Percentiles rank a stretch among this genome's conserved stretches.
Conservation (phyloP, 2,888 invertebrate species). For the Miltochrista miniata region DNA sequence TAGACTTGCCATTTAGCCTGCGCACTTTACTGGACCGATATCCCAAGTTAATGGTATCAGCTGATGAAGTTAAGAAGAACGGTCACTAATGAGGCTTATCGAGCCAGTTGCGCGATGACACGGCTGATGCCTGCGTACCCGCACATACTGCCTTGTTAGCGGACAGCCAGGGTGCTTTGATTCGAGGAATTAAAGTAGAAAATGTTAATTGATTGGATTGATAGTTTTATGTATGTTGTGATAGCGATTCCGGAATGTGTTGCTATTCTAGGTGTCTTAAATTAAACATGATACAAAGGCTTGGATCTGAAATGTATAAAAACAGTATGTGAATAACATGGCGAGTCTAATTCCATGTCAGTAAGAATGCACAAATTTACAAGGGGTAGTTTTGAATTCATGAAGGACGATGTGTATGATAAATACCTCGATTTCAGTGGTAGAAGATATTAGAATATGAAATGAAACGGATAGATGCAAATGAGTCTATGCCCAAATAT, state of each 20-base stretch:
- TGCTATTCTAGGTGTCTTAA: neutral
- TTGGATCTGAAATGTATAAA: no score
- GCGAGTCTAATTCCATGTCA: no score
- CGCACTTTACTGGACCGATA: conserved; percentile 33
- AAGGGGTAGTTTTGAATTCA: no score
- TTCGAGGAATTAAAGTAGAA: conserved; percentile 37
- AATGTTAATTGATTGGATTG: conserved; percentile 37
- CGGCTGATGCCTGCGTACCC: conserved; percentile 66
- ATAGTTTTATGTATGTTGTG: conserved; percentile 31
- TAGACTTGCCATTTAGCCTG: conserved; percentile 33
- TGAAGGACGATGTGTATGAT: no score
- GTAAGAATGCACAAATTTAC: no score
- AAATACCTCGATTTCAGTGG: no score
- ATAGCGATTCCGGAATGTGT: neutral
- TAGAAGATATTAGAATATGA: no score
- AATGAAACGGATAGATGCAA: no score
- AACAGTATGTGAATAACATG: no score
- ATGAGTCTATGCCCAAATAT: no score
- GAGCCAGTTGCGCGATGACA: conserved; percentile 63
- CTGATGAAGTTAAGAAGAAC: conserved; percentile 69
- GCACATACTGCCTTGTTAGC: conserved; percentile 64
- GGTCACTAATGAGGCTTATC: conserved; percentile 78
- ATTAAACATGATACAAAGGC: no score
- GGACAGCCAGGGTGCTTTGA: conserved; percentile 42
- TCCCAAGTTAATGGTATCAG: conserved; percentile 46